phyloP scores from a whole-genome alignment of 2,113 vertebrate genomes.

The Dermatemys mawii region DNA sequence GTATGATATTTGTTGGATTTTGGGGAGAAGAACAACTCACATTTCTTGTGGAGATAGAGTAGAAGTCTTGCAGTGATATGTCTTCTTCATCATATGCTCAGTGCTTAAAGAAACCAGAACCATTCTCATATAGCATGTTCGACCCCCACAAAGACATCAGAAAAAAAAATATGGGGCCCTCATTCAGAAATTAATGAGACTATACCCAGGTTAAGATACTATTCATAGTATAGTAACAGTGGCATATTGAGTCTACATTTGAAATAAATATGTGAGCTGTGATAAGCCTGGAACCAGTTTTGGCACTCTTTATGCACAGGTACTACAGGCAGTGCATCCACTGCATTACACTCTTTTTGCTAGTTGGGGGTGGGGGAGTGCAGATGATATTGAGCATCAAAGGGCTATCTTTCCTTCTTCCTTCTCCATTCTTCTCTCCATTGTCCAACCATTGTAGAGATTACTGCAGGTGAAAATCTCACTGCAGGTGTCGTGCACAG shows the following conservation, averaged over 20 bases:
- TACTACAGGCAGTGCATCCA: background rate
- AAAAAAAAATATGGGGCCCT: background rate
- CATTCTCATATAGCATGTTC: background rate
- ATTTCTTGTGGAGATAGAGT: background rate
- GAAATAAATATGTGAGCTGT: background rate
- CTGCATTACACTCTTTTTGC: background rate
- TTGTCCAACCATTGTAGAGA: background rate
- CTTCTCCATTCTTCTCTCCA: background rate
- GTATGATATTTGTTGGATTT: background rate
- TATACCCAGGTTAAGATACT: background rate
- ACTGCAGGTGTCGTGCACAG: background rate
- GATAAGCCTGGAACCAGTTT: background rate
- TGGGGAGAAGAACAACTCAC: slow-evolving; percentile 35
- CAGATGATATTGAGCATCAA: background rate
- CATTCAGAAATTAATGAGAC: background rate
- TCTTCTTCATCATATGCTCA: slow-evolving; percentile 30
- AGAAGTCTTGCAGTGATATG: slow-evolving; percentile 8
- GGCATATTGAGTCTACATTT: background rate
- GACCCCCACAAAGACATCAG: background rate
- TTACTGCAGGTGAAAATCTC: background rate
- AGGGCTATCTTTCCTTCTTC: background rate
- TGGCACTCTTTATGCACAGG: background rate
- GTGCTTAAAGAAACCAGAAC: slow-evolving; percentile 28
- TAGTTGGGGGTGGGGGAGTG: background rate
- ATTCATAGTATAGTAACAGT: background rate